Conservation (phyloP, 2,113 vertebrate genomes). For the Macrotis lagotis region DNA sequence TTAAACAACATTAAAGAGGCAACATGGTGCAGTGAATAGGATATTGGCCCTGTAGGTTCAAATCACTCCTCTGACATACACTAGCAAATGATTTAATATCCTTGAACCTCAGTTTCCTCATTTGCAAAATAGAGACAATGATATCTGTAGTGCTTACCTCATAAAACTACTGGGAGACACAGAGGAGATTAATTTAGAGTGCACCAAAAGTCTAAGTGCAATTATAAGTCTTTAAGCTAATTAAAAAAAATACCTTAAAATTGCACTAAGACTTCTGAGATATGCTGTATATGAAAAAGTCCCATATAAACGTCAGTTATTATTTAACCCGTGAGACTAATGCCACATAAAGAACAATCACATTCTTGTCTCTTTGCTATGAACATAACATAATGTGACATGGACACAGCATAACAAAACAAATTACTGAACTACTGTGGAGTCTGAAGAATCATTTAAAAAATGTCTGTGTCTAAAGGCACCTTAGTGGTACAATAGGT, state of each 20-base stretch:
- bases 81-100: neutral
- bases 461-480: neutral
- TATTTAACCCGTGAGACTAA: neutral
- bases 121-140: neutral
- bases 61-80: neutral
- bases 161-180: neutral
- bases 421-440: neutral
- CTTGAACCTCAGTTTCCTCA: neutral
- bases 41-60: neutral
- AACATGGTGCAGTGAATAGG: neutral
- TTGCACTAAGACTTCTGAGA: neutral
- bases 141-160: neutral
- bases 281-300: neutral
- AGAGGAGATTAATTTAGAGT: neutral
- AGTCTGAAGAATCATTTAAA: neutral
- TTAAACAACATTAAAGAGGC: neutral
- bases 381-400: neutral
- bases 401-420: neutral
- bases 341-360: neutral
- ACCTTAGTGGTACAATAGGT: neutral
- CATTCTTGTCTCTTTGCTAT: neutral
- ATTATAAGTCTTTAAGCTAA: neutral
- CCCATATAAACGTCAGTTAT: neutral
- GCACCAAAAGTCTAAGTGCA: neutral
- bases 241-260: neutral